Evolutionary conservation across 2,888 invertebrate genomes (phyloP).

Genomic region (Oligia fasciuncula): DNA sequence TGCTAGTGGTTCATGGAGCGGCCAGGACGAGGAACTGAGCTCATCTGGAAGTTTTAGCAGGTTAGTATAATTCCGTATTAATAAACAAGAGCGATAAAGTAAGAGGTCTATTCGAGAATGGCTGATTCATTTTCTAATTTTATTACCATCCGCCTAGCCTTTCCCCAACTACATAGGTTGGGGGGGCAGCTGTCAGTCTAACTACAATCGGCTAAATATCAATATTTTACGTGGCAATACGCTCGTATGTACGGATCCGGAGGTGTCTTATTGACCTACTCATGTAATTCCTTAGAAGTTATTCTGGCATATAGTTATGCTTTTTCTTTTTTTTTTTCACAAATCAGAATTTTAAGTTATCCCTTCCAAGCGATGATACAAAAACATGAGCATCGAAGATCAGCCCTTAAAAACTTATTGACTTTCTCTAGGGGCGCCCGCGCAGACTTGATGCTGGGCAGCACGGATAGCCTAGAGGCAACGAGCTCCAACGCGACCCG

Average conservation of each 20-base stretch:
- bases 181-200: background rate
- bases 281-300: background rate
- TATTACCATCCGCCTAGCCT: no score
- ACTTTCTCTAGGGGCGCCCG: slow-evolving; percentile 78
- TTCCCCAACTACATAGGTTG: no score
- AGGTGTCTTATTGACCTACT: no score
- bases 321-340: background rate
- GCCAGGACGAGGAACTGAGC: slow-evolving; percentile 88
- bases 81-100: background rate
- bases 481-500: slow-evolving; percentile 95
- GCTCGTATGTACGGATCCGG: no score
- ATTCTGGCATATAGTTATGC: background rate
- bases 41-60: slow-evolving; percentile 89
- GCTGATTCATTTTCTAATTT: background rate
- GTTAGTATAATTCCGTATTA: slow-evolving; percentile 67
- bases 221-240: background rate
- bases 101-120: background rate
- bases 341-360: background rate
- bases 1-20: slow-evolving; percentile 89
- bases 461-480: slow-evolving; percentile 93
- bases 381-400: background rate
- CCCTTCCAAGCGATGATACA: background rate
- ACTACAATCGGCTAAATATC: background rate
- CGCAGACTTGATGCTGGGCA: slow-evolving; percentile 90
- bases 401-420: background rate